Percentiles rank a stretch among this genome's conserved stretches.
These are phyloP conservation scores for Sinocyclocheilus rhinocerous DNA, from an alignment of 2,113 vertebrate species.

Conservation along the genomic window DNA sequence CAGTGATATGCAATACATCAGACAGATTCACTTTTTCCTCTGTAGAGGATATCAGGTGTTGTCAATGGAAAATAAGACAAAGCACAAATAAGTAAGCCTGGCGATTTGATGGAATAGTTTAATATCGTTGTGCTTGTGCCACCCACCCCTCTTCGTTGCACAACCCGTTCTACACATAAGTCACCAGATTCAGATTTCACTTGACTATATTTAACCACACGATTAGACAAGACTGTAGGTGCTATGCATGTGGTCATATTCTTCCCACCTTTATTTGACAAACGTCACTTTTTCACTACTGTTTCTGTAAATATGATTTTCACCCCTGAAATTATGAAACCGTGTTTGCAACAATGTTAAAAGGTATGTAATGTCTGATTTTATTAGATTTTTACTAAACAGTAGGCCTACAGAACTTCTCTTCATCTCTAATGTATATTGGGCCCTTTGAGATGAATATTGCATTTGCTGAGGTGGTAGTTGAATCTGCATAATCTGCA, in stretches of 20 bases:
- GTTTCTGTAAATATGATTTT: neutral
- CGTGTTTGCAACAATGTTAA: no score
- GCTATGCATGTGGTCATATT: neutral
- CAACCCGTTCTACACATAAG: slow-evolving; percentile 55
- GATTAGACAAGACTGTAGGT: slow-evolving; percentile 41
- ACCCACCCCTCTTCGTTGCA: slow-evolving; percentile 33
- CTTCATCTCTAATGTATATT: neutral
- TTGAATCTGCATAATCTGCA: neutral
- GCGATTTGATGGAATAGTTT: slow-evolving; percentile 12
- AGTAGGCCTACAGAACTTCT: neutral
- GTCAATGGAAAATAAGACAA: neutral
- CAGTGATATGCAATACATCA: neutral
- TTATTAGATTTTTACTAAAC: neutral
- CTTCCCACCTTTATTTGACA: no score
- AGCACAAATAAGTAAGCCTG: neutral
- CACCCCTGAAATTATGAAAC: no score
- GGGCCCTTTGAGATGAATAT: neutral
- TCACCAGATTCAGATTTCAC: slow-evolving; percentile 70
- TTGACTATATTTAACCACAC: slow-evolving; percentile 68
- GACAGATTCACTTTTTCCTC: neutral
- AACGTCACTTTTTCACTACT: neutral
- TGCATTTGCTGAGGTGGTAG: neutral
- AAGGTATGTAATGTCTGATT: no score
- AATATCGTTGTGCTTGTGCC: neutral
- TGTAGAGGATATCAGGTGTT: neutral